A percentile compares a stretch with the other conserved stretches of the same genome.
phyloP scores from a whole-genome alignment of 2,113 vertebrate species.

The Pangasianodon gigas region DNA sequence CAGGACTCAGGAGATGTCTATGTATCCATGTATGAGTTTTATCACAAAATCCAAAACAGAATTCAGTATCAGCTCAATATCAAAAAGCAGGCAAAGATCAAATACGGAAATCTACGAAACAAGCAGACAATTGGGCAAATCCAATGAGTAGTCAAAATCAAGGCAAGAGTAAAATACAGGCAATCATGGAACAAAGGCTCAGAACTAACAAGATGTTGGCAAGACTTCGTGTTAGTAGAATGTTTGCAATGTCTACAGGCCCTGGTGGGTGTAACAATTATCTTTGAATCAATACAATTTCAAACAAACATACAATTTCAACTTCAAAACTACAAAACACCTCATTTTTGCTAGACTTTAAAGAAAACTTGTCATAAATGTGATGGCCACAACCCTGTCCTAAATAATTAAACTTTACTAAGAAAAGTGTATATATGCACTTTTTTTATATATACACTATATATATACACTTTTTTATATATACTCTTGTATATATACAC shows the following conservation, averaged over 20 bases:
- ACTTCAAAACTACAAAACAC: not conserved
- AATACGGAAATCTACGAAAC: not conserved
- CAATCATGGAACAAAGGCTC: not conserved
- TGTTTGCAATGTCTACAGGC: no score
- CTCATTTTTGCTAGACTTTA: not conserved
- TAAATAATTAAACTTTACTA: not conserved
- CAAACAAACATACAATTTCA: not conserved
- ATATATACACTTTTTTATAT: no score
- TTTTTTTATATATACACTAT: no score
- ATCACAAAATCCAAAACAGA: not conserved
- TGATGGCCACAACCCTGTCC: not conserved
- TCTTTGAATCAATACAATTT: not conserved
- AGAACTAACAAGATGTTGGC: not conserved
- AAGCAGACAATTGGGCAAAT: not conserved
- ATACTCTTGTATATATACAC: no score
- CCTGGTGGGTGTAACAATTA: not conserved
- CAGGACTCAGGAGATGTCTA: not conserved
- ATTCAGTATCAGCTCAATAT: not conserved
- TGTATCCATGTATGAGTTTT: not conserved
- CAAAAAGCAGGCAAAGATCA: not conserved
- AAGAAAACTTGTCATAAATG: not conserved
- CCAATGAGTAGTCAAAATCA: not conserved
- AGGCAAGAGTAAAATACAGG: not conserved
- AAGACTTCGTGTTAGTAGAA: not conserved
- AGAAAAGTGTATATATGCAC: no score